Percentiles rank a stretch among this genome's conserved stretches.
Evolutionary conservation across 2,113 vertebrate genomes (phyloP).

Genomic region (Scortum barcoo): DNA sequence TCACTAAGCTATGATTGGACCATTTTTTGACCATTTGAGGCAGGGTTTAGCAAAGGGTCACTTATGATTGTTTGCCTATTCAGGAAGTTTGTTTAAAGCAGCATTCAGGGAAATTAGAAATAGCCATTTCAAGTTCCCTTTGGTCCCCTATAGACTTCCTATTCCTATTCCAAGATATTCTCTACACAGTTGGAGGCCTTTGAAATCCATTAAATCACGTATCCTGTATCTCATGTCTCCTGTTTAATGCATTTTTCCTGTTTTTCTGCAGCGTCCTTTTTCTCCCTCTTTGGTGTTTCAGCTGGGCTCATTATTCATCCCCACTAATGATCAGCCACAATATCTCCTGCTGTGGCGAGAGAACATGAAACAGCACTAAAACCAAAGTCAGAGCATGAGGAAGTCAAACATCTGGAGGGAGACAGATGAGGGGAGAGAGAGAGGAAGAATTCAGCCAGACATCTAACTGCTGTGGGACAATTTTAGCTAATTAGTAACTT

Average conservation of each 20-base stretch:
- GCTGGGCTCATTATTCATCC: slow-evolving; percentile 66
- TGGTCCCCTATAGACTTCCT: neutral
- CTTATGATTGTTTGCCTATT: neutral
- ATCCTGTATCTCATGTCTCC: slow-evolving; percentile 24
- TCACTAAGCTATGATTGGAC: neutral
- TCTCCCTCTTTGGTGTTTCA: slow-evolving; percentile 51
- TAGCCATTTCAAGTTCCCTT: neutral
- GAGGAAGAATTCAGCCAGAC: slow-evolving; percentile 69
- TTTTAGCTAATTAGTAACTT: slow-evolving; percentile 79
- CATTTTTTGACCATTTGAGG: neutral
- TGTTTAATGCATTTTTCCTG: slow-evolving; percentile 7
- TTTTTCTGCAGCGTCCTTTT: slow-evolving; percentile 15
- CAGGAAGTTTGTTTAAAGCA: neutral
- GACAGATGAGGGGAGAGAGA: slow-evolving; percentile 52
- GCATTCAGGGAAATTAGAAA: neutral
- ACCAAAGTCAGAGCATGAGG: slow-evolving; percentile 60
- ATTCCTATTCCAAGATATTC: slow-evolving; percentile 13
- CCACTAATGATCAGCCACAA: slow-evolving; percentile 60
- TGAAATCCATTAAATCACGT: slow-evolving; percentile 22
- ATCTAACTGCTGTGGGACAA: slow-evolving; percentile 69
- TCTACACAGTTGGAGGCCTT: neutral
- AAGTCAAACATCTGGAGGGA: slow-evolving; percentile 81
- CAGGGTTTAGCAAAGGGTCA: neutral
- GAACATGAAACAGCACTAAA: slow-evolving; percentile 69
- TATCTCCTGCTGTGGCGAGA: slow-evolving; percentile 65